These are phyloP conservation scores for Oreochromis mossambicus DNA, from an alignment of 2,797 vertebrate species.

Conservation along the genomic window DNA sequence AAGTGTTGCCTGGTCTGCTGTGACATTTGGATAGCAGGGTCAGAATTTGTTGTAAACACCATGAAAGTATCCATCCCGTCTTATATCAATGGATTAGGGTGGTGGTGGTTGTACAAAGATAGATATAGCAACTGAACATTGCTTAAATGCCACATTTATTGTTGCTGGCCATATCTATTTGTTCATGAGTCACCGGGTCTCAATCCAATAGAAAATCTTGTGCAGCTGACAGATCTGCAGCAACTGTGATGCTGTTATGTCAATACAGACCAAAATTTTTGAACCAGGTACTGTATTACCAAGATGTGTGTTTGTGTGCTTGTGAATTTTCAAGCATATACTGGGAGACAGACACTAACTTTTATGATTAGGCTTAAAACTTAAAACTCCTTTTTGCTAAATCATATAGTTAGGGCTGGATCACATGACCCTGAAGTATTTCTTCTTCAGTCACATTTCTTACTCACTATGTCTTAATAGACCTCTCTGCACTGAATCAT, in stretches of 20 bases:
- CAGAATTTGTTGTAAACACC: not conserved
- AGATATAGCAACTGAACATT: not conserved
- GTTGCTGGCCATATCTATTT: not conserved
- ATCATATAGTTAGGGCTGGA: not conserved
- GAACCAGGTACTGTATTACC: not conserved
- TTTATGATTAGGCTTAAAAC: not conserved
- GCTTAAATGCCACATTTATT: not conserved
- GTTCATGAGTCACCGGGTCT: not conserved
- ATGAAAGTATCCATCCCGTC: not conserved
- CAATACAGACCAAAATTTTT: not conserved
- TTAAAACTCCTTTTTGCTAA: not conserved
- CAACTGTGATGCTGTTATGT: not conserved
- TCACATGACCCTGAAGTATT: rapidly evolving
- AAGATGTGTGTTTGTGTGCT: not conserved
- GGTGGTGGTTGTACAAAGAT: not conserved
- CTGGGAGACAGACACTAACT: not conserved
- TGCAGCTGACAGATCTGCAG: not conserved
- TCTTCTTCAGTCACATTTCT: not conserved
- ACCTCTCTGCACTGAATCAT: not conserved
- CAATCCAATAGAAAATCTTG: not conserved
- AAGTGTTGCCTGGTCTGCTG: not conserved
- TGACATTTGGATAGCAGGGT: not conserved
- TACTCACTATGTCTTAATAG: not conserved
- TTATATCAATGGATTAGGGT: not conserved
- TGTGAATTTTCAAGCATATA: not conserved